Evolutionary conservation across 2,888 invertebrate species (phyloP), one percentile per base, ranked within the genome.

Genomic region (Bellardia pandia): DNA sequence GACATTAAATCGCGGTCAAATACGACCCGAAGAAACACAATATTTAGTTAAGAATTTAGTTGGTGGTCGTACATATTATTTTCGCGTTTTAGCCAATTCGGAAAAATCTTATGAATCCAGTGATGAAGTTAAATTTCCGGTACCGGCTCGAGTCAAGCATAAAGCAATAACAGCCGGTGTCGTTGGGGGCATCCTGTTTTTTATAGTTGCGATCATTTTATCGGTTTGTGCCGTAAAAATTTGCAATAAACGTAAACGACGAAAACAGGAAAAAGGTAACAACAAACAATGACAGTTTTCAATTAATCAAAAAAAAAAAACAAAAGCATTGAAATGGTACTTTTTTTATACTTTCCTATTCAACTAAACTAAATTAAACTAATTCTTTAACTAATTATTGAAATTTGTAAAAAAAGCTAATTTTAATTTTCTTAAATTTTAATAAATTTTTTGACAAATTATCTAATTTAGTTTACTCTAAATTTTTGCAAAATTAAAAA

Each of bases 211-310:
- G 94, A 98, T 99, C 94, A 98, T 99, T 93, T 96, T 99, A 92
- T 98, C 98, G 91, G 97, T 99, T 93, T 98, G 99, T 95, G 98
- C 98, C 91, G 98, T 99, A 93, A 98, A 99, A 95, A 98, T 98
- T 94, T 98, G 98, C 96, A 99, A 98, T 95, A 98, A 98, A 94
- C 95, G 98, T 93, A 98, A 98, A 95, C 96, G 98, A 92, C 97
- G 98, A 95, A 98, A 98, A 96, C 98, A 98, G 95, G 98, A 98
- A 95, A 98, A 98, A 97, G 98, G 99, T 98, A 95, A 92, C 90
- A 89, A 89, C 90, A 90, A 90, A 86, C 89, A 89, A 88, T 88
- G 88, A 86, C 90, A 91, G 91, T 86, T 86, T 80, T 48, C 16
- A 84, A 79, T 74, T 42, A 74, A 42, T 80, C n/a, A 42, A 69